These are phyloP conservation scores for Leptinotarsa peninsularis DNA, from an alignment of 2,888 invertebrate genomes.

Conservation along the genomic window DNA sequence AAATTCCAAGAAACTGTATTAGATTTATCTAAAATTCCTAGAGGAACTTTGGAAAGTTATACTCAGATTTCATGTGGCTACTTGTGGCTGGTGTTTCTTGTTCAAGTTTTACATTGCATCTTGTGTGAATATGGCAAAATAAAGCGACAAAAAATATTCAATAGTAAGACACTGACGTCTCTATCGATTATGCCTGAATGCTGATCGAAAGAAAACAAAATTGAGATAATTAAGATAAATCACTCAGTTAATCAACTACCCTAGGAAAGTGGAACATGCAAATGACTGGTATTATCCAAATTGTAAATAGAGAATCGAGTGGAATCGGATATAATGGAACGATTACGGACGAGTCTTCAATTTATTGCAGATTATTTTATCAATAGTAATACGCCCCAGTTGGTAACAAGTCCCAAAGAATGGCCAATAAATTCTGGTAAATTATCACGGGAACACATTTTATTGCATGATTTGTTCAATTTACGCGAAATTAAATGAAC, in stretches of 20 bases:
- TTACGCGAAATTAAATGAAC: neutral
- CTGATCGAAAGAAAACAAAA: neutral
- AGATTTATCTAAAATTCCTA: too few relatives aligned
- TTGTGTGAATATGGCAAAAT: neutral
- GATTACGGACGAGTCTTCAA: conserved; percentile 3
- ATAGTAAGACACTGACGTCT: neutral
- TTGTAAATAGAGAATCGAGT: neutral
- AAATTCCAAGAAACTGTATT: too few relatives aligned
- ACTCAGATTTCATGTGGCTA: too few relatives aligned
- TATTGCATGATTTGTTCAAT: neutral
- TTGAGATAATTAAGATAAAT: neutral
- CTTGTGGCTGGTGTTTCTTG: too few relatives aligned
- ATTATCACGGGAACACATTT: conserved; percentile 5
- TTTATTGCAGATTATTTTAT: conserved; percentile 16
- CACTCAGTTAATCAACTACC: neutral
- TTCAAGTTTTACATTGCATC: too few relatives aligned
- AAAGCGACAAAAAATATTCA: neutral
- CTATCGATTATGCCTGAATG: too few relatives aligned
- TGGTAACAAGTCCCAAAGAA: conserved; percentile 4
- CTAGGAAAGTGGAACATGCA: neutral
- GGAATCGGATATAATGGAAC: neutral
- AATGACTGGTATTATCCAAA: conserved; percentile 4
- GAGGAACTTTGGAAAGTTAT: too few relatives aligned
- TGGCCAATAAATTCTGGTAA: neutral
- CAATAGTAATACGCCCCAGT: conserved; percentile 13